Evolutionary conservation across 92 coral and sea anemone genomes (phyloP).

Genomic region (Bergia puertoricense): DNA sequence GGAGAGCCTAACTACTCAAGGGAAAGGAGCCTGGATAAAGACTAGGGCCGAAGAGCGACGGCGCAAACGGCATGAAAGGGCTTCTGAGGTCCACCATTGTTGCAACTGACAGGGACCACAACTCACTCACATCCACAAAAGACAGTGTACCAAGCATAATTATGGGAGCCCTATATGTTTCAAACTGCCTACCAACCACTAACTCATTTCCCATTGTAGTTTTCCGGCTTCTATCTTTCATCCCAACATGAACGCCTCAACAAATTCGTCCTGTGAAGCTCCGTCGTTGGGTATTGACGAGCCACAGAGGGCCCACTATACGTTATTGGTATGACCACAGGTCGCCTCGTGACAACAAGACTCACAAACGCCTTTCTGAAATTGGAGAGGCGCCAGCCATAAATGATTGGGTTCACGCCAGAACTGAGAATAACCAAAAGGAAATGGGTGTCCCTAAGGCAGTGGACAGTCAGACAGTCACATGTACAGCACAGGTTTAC

Average conservation of each 20-base stretch:
- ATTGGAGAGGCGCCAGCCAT: slow-evolving; percentile 51
- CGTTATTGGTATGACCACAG: neutral
- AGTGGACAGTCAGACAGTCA: slow-evolving; percentile 50
- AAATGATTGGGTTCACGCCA: slow-evolving; percentile 52
- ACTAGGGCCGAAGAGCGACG: too few relatives aligned
- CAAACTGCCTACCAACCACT: too few relatives aligned
- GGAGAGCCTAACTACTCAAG: too few relatives aligned
- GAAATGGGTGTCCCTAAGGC: slow-evolving; percentile 53
- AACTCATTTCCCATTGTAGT: neutral
- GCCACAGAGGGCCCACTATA: neutral
- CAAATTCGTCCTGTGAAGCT: neutral
- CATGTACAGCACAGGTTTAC: slow-evolving; percentile 50
- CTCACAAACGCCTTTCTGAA: slow-evolving; percentile 48
- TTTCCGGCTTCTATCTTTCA: neutral
- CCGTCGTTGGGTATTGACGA: neutral
- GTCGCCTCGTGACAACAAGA: neutral
- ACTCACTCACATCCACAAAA: too few relatives aligned
- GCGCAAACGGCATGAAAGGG: too few relatives aligned
- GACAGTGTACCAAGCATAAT: too few relatives aligned
- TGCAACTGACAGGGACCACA: too few relatives aligned
- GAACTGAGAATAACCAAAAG: slow-evolving; percentile 55
- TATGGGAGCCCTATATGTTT: too few relatives aligned
- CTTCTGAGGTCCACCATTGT: too few relatives aligned
- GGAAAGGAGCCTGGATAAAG: too few relatives aligned
- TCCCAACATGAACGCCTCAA: neutral